These are phyloP conservation scores for Corvus hawaiiensis DNA, from an alignment of 2,113 vertebrate genomes.

Conservation along the genomic window DNA sequence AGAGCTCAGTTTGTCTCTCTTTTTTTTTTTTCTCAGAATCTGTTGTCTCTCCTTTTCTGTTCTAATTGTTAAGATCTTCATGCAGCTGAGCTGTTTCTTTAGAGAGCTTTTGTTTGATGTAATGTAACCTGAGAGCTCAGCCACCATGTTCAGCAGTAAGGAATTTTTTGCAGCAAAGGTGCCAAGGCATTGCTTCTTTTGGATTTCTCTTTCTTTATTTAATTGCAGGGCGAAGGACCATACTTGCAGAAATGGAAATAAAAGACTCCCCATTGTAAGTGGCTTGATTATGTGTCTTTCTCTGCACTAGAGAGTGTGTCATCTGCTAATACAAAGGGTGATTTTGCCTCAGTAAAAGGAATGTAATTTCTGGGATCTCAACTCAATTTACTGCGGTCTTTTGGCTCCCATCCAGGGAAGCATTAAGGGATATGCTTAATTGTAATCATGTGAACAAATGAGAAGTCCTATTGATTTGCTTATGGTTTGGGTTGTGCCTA, in stretches of 20 bases:
- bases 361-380: conserved; percentile 33
- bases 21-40: neutral
- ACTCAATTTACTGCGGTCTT: conserved; percentile 9
- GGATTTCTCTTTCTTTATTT: neutral
- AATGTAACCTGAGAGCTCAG: conserved; percentile 32
- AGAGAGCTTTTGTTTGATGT: conserved; percentile 1
- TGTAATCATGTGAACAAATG: conserved; percentile 32
- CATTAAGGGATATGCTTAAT: conserved; percentile 34
- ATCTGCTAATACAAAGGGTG: neutral
- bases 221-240: neutral
- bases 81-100: neutral
- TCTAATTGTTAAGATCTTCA: neutral
- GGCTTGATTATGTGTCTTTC: neutral
- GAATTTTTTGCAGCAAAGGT: conserved; percentile 4
- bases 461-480: conserved; percentile 33
- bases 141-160: neutral
- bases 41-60: neutral
- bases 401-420: conserved; percentile 25
- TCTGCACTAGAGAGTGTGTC: neutral
- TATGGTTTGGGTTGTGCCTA: neutral
- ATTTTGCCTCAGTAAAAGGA: conserved; percentile 11
- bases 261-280: neutral
- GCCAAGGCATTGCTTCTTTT: neutral
- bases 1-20: neutral
- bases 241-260: neutral